Conservation (phyloP, 2,797 vertebrate genomes). For the Cyclura pinguis region DNA sequence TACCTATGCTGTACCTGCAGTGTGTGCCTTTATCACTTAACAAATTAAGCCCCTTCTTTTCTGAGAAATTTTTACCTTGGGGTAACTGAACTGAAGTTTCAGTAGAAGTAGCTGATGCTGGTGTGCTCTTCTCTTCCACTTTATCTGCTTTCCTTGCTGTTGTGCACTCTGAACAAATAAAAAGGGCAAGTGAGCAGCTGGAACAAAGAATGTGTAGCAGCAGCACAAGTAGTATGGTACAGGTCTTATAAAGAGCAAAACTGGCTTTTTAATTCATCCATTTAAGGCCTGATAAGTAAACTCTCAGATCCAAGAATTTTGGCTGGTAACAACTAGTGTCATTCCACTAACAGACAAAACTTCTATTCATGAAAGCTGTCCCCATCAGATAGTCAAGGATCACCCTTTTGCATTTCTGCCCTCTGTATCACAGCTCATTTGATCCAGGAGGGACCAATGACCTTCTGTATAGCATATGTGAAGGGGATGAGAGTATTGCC, state of each 20-base stretch:
- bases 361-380: background rate
- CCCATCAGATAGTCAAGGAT: background rate
- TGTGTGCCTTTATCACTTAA: background rate
- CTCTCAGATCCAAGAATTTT: background rate
- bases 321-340: background rate
- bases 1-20: background rate
- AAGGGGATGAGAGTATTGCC: background rate
- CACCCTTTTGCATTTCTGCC: background rate
- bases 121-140: constrained; percentile 69
- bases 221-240: background rate
- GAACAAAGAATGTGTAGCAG: background rate
- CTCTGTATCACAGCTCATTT: background rate
- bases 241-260: background rate
- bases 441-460: background rate
- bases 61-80: constrained; percentile 72
- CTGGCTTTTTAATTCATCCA: background rate
- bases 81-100: constrained; percentile 66
- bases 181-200: constrained; percentile 11
- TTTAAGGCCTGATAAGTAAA: background rate
- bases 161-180: constrained; percentile 74
- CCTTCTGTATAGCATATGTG: background rate
- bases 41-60: accelerated
- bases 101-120: constrained; percentile 19
- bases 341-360: background rate
- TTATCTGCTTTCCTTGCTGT: constrained; percentile 75